Percentiles rank a stretch among this genome's conserved stretches.
These are phyloP conservation scores for Oenanthe melanoleuca DNA, from an alignment of 2,113 vertebrate species.

Conservation along the genomic window DNA sequence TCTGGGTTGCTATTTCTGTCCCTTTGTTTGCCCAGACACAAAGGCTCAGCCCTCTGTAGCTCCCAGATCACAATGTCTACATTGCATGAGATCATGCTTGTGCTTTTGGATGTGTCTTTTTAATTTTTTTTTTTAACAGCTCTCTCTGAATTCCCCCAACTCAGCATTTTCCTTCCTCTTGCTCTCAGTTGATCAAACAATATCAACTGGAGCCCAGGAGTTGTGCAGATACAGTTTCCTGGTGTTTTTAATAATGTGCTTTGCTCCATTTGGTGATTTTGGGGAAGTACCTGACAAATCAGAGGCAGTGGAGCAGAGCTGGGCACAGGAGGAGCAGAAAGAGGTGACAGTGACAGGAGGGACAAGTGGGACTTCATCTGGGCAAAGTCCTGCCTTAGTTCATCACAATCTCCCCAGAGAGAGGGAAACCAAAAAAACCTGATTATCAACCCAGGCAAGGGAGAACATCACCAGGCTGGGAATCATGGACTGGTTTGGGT, in stretches of 20 bases:
- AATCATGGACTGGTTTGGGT: neutral
- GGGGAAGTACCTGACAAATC: neutral
- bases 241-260: neutral
- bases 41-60: slow-evolving; percentile 17
- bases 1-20: slow-evolving; percentile 44
- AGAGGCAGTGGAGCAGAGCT: neutral
- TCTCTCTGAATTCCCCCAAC: slow-evolving; percentile 2
- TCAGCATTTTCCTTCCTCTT: slow-evolving; percentile 36
- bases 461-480: neutral
- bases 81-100: slow-evolving; percentile 38
- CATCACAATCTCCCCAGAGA: neutral
- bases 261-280: neutral
- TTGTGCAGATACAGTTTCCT: neutral
- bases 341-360: neutral
- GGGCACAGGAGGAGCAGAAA: neutral
- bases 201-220: neutral
- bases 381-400: neutral
- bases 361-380: neutral
- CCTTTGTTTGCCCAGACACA: slow-evolving; percentile 50
- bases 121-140: neutral
- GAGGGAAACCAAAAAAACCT: neutral
- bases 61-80: neutral
- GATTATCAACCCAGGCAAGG: neutral
- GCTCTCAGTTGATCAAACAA: neutral
- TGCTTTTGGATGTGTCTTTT: neutral